These are phyloP conservation scores for Gymnocephalus cernua DNA, from an alignment of 2,113 vertebrate species.

Conservation along the genomic window DNA sequence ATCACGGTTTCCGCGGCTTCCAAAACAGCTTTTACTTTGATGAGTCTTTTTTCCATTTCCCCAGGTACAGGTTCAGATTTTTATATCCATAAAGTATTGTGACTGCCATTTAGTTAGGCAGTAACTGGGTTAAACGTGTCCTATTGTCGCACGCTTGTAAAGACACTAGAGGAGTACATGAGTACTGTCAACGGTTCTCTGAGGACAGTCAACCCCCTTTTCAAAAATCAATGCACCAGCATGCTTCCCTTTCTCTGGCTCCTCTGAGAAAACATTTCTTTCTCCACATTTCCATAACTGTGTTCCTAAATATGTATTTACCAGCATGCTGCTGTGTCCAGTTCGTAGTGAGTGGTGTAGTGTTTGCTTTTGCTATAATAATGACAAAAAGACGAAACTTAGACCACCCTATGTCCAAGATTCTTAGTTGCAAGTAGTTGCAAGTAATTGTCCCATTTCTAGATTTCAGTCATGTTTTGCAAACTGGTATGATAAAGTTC, in stretches of 20 bases:
- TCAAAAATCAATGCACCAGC: background rate
- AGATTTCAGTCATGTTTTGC: background rate
- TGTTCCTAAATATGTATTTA: background rate
- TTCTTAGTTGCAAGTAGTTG: background rate
- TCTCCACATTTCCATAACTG: background rate
- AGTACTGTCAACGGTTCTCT: background rate
- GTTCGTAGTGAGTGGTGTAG: background rate
- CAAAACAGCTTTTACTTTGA: slow-evolving; percentile 95
- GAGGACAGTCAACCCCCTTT: background rate
- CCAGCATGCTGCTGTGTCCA: background rate
- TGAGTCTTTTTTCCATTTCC: slow-evolving; percentile 95
- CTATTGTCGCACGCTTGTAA: background rate
- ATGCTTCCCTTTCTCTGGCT: background rate
- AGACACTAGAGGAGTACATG: too few species aligned
- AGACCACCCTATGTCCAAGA: too few species aligned
- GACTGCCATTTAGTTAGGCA: too few species aligned
- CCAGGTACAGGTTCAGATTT: slow-evolving; percentile 76
- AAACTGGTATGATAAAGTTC: background rate
- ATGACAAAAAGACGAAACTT: background rate
- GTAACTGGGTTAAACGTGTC: background rate
- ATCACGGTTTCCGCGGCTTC: slow-evolving; percentile 88
- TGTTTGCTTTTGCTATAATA: background rate
- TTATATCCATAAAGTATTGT: background rate
- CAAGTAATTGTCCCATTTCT: background rate
- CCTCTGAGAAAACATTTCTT: background rate